phyloP scores from a whole-genome alignment of 2,888 invertebrate species.

The Acronicta aceris region DNA sequence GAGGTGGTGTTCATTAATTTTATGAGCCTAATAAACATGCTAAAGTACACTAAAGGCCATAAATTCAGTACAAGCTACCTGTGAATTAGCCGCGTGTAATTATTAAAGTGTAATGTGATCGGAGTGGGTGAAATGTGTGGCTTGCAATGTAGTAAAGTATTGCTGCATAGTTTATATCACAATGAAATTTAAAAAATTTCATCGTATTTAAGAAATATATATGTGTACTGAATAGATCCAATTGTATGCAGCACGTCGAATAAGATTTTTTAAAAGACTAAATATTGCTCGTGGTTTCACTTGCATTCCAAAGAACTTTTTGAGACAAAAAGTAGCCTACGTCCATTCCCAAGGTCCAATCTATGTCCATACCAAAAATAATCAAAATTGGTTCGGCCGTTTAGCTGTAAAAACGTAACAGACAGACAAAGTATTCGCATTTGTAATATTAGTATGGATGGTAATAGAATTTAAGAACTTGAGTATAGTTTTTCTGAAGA shows the following conservation, averaged over 20 bases:
- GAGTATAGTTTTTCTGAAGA: background rate
- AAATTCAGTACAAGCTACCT: slow-evolving; percentile 53
- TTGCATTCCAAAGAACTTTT: too few species aligned
- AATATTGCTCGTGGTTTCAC: too few species aligned
- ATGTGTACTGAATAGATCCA: too few species aligned
- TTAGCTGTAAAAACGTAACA: too few species aligned
- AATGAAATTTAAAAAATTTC: slow-evolving; percentile 11
- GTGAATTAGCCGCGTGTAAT: slow-evolving; percentile 55
- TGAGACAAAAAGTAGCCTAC: too few species aligned
- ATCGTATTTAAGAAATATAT: background rate
- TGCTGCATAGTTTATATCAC: slow-evolving; percentile 17
- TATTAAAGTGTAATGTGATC: slow-evolving; percentile 52
- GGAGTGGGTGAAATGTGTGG: slow-evolving; percentile 42
- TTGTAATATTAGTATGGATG: too few species aligned
- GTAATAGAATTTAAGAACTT: background rate
- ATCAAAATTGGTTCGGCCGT: too few species aligned
- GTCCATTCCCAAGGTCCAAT: too few species aligned
- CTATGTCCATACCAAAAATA: too few species aligned
- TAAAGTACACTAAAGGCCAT: slow-evolving; percentile 58
- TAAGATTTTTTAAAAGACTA: too few species aligned
- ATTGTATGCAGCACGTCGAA: background rate
- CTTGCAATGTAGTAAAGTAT: slow-evolving; percentile 35
- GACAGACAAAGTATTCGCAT: too few species aligned
- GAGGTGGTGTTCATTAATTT: slow-evolving; percentile 69
- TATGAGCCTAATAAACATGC: slow-evolving; percentile 70